Evolutionary conservation across 2,888 invertebrate species (phyloP), one percentile per base, ranked within the genome.

Genomic region (Capitulum mitella): DNA sequence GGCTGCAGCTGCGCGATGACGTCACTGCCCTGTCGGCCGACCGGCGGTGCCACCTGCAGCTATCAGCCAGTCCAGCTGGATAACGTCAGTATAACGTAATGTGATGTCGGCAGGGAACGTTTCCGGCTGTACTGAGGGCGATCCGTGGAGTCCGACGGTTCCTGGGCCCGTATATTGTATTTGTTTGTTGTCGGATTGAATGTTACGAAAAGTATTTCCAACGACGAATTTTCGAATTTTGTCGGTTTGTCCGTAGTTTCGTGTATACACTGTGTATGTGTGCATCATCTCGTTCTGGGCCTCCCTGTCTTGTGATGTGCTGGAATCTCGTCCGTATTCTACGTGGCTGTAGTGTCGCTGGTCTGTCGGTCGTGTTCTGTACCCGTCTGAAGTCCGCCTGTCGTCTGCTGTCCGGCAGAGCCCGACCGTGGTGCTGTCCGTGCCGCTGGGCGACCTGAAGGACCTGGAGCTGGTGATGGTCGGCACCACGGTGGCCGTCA

Each of bases 381-480:
- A 16, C 22, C 51, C 51, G 22, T 6, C 51, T 22, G 22, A 1
- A 6, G 22, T 54, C 51, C 22, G 22, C 1, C 1, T 1, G 26
- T 22, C 22, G 6, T 16, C 6, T 22, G 51, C n/a, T n/a, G n/a
- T n/a, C 22, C 51, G 14, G 5, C 51, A 64, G 19, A 34, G 64
- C 29, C 64, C 34, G 16, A 32, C 64, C 3, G 64, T 64, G 34
- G 34, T 64, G 64, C 19, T 64, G 34, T 5, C 64, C 3, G 64
- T 64, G 64, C 64, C 64, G 32, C 64, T 64, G 32, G 64, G 64
- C 5, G 64, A 64, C 29, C 34, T 64, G 19, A 12, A 34, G 3
- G 64, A 64, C 34, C 64, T 64, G 34, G 64, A 64, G 64, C 14
- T 64, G 64, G 64, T 64, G 64, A 16, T 64, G 19, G 64, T 64